Conservation (phyloP, 2,113 vertebrate genomes). For the Melierax canorus region DNA sequence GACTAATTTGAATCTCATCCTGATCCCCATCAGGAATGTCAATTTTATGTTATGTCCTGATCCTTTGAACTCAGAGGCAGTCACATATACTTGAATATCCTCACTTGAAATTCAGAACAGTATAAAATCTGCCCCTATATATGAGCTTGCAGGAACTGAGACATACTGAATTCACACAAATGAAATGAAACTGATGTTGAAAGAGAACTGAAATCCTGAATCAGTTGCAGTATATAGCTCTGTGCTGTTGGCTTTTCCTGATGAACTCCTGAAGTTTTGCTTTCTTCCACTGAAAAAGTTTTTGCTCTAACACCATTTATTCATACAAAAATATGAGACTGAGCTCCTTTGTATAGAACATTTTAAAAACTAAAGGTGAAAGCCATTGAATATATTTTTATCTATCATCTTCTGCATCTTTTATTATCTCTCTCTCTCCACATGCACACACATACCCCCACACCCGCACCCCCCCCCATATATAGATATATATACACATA, state of each 20-base stretch:
- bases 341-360: not conserved
- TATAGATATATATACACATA: not conserved
- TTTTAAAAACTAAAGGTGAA: not conserved
- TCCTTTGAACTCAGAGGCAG: not conserved
- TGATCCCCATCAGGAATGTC: not conserved
- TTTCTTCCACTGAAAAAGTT: not conserved
- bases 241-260: not conserved
- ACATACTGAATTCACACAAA: not conserved
- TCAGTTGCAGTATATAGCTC: not conserved
- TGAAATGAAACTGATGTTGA: not conserved
- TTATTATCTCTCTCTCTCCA: not conserved
- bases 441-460: no score
- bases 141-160: not conserved
- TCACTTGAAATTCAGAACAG: not conserved
- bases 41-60: not conserved
- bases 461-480: no score
- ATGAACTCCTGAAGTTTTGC: not conserved
- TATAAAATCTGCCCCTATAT: not conserved
- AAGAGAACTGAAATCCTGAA: not conserved
- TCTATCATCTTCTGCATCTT: not conserved
- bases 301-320: not conserved
- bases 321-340: not conserved
- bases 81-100: not conserved
- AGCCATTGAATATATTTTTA: not conserved
- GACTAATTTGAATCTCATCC: not conserved